Evolutionary conservation across 1,140 invertebrate species (phyloP), one percentile per base, ranked within the genome.

Genomic region (Leptopilina clavipes): DNA sequence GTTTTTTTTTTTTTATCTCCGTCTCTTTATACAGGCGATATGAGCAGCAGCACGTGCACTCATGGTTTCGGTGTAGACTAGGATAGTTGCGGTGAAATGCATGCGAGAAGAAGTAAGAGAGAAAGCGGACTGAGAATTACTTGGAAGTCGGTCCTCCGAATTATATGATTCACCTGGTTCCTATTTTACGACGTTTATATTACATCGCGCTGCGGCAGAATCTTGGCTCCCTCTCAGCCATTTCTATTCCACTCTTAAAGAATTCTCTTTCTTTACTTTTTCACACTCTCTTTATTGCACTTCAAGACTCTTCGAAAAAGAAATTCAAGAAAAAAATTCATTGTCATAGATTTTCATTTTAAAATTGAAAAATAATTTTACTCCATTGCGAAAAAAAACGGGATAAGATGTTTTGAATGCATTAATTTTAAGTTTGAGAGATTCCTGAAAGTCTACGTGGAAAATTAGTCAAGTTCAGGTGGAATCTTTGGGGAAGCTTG

Each of bases 131-230:
- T 79, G 82, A 86, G 82, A 89, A 88, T 86, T 83, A 85, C 82
- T 87, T 84, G 79, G 79, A 85, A 84, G 81, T 78, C 81, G 82
- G 83, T 80, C 83, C 77, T 77, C 81, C 85, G 82, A 90, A 90
- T 90, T 90, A 90, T 90, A 89, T 86, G 89, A 90, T 90, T 90
- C 89, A 90, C 89, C 89, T 90, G 89, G 83, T 89, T 89, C 89
- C 89, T 90, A 89, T 89, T 90, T 90, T 90, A 90, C 87, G 89
- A 90, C 89, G 87, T 89, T 90, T 90, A 90, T 90, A 90, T 90
- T 89, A 89, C 88, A 85, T 82, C 81, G 79, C 77, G 81, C 78
- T 84, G 83, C 80, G 84, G 82, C 79, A 83, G 85, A 86, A 86
- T 89, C 85, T 87, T 86, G 84, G 80, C 82, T 85, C 75, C 80